Evolutionary conservation across 2,113 vertebrate genomes (phyloP), one percentile per base, ranked within the genome.

Genomic region (Oreocharis arfaki): DNA sequence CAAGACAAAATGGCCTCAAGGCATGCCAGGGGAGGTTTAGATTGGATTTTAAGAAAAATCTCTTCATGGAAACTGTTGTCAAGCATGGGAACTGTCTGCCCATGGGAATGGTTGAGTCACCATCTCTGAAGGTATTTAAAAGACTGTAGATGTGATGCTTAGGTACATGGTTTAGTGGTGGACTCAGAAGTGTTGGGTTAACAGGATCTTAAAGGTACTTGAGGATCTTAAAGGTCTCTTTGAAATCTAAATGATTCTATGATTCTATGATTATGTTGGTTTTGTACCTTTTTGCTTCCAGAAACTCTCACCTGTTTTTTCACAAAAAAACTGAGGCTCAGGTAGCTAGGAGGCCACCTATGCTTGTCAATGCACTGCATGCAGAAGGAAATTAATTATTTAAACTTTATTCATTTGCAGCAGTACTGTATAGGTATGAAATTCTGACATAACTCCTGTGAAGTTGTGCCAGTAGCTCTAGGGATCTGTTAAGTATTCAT

Each of bases 381-480:
- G 47, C 41, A 63, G 77, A 90, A 89, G 33, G 6, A 84, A 86
- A 89, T 92, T 3, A 87, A 95, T 92, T 87, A 95, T 92, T 95
- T 71, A 95, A 74, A 95, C 19, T n/a, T 69, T 28, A 78, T 59
- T 76, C 56, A 92, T 96, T 89, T 92, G 44, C 91, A 92, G 60
- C 70, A 87, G 50, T n/a, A 55, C 52, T 87, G 68, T 75, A 68
- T 37, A 68, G 35, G 56, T 89, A 87, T 52, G 87, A 92, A 97
- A 84, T 47, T 88, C 83, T 78, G 88, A 80, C 68, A 50, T 74
- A 86, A 87, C 24, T 93, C 79, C 47, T 87, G 39, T 84, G 76
- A 95, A 92, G 76, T 37, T 84, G 30, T 68, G 83, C 68, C 95
- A 95, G 68, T 90, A 78, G 69, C 84, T 96, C 82, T 81, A 89